Conservation (phyloP, 2,797 vertebrate genomes). For the Typhlichthys eigenmanni region DNA sequence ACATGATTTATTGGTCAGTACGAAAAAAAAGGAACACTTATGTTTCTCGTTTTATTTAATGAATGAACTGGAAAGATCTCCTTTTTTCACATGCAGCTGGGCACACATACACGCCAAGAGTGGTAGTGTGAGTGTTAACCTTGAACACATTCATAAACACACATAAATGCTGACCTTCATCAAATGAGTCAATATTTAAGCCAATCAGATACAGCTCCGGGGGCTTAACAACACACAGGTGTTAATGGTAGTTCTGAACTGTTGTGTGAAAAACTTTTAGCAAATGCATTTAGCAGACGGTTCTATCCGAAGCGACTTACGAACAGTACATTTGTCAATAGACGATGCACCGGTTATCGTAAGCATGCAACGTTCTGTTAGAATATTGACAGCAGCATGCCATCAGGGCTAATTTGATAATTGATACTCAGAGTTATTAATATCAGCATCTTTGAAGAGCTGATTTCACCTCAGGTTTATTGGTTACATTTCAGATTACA, state of each 20-base stretch:
- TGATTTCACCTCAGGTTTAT: no score
- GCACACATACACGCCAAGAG: conserved; percentile 1
- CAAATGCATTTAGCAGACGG: neutral
- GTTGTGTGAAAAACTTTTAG: conserved; percentile 11
- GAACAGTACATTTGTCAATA: no score
- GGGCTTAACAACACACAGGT: conserved; percentile 44
- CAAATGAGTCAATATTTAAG: conserved; percentile 71
- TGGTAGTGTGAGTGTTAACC: neutral
- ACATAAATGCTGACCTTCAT: conserved; percentile 30
- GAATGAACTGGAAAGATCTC: conserved; percentile 1
- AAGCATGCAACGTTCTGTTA: neutral
- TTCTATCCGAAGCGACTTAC: no score
- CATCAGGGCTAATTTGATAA: no score
- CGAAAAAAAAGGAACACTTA: conserved; percentile 9
- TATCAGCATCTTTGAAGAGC: no score
- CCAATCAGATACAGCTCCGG: conserved; percentile 28
- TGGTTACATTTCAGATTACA: no score
- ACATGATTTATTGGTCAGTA: conserved; percentile 54
- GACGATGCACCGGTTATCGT: no score
- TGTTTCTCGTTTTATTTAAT: conserved; percentile 49
- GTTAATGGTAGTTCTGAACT: conserved; percentile 13
- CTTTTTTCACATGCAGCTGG: conserved; percentile 9
- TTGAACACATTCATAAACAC: conserved; percentile 23
- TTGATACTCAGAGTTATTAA: no score
- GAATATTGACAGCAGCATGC: neutral